A percentile compares a stretch with the other conserved stretches of the same genome.
phyloP scores from a whole-genome alignment of 2,888 invertebrate species.

The Entomobrya proxima region DNA sequence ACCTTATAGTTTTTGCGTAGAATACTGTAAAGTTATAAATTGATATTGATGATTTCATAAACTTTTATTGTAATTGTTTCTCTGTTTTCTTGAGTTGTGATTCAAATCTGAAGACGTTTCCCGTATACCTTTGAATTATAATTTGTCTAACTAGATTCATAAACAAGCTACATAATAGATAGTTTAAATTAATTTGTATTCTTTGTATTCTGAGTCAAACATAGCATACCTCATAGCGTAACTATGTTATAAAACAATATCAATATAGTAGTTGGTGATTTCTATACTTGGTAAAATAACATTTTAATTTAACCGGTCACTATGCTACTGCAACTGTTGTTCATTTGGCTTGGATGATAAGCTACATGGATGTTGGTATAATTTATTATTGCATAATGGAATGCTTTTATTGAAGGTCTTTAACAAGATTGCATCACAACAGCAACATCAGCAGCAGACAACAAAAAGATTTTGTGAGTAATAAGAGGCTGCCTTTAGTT shows the following conservation, averaged over 20 bases:
- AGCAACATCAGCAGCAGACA: neutral
- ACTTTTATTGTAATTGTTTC: neutral
- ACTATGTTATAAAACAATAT: too few relatives aligned
- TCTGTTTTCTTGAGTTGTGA: neutral
- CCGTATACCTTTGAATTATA: neutral
- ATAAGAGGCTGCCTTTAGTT: slow-evolving; percentile 20
- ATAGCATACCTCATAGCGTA: too few relatives aligned
- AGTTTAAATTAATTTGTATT: too few relatives aligned
- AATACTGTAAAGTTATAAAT: neutral
- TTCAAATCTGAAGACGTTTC: neutral
- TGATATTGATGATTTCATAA: slow-evolving; percentile 6
- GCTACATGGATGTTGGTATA: slow-evolving; percentile 5
- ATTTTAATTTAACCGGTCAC: too few relatives aligned
- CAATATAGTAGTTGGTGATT: too few relatives aligned
- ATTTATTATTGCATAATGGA: slow-evolving; percentile 49
- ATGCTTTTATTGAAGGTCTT: slow-evolving; percentile 56
- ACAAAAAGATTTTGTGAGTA: slow-evolving; percentile 16
- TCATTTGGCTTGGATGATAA: neutral
- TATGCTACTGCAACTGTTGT: too few relatives aligned
- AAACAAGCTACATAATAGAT: too few relatives aligned
- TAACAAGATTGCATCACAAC: slow-evolving; percentile 31
- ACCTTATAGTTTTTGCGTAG: too few relatives aligned
- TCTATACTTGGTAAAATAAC: too few relatives aligned
- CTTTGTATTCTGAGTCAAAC: too few relatives aligned
- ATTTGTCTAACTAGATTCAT: neutral